Conservation (phyloP, 2,113 vertebrate genomes). For the Poecilia latipinna region DNA sequence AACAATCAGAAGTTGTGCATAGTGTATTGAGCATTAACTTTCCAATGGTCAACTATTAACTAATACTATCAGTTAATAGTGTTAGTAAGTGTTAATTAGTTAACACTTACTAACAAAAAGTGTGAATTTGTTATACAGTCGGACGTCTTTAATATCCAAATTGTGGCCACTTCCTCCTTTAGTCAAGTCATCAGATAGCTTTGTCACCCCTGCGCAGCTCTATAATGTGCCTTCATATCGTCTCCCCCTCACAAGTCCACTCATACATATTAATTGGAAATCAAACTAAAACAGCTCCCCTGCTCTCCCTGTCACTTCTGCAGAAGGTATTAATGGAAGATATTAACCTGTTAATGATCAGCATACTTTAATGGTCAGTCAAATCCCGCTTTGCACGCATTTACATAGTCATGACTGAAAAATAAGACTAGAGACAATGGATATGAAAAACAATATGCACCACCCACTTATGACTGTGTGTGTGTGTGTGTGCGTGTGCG, state of each 20-base stretch:
- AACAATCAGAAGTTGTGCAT: too few relatives aligned
- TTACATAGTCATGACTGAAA: constrained; percentile 49
- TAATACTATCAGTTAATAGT: too few relatives aligned
- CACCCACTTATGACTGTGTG: background rate
- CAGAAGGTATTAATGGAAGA: constrained; percentile 63
- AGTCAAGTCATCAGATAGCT: constrained; percentile 63
- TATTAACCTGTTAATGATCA: constrained; percentile 73
- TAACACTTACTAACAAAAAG: too few relatives aligned
- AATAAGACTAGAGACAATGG: constrained; percentile 26
- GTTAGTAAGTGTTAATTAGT: too few relatives aligned
- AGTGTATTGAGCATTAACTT: too few relatives aligned
- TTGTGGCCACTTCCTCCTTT: constrained; percentile 45
- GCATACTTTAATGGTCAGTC: constrained; percentile 55
- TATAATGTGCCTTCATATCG: constrained; percentile 65
- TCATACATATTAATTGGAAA: constrained; percentile 76
- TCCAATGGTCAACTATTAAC: too few relatives aligned
- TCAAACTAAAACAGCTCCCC: constrained; percentile 59
- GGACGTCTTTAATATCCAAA: constrained; percentile 38
- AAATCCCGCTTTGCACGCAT: constrained; percentile 52
- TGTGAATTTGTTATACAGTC: too few relatives aligned
- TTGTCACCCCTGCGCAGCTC: constrained; percentile 56
- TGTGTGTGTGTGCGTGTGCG: background rate
- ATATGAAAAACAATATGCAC: constrained; percentile 13
- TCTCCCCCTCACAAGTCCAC: constrained; percentile 45
- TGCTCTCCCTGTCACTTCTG: constrained; percentile 47